Percentiles rank a stretch among this genome's conserved stretches.
These are phyloP conservation scores for Acleris sparsana DNA, from an alignment of 2,888 invertebrate genomes.

Conservation along the genomic window DNA sequence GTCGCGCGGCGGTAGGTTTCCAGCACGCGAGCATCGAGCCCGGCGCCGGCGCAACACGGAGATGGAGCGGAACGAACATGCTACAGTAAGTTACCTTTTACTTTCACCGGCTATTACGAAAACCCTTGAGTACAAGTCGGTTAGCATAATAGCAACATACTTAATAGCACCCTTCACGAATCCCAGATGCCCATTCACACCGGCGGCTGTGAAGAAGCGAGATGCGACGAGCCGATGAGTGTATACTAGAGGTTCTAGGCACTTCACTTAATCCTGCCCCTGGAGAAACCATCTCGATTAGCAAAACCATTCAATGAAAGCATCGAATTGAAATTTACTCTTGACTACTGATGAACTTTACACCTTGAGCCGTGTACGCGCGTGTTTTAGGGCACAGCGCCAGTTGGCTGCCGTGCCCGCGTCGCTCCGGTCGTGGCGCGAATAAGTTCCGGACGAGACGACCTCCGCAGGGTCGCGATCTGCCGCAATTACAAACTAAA, in stretches of 20 bases:
- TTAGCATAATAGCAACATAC: too few species aligned
- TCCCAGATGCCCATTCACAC: too few species aligned
- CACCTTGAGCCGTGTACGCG: conserved; percentile 62
- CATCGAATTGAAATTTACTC: neutral
- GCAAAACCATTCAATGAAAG: too few species aligned
- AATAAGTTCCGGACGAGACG: conserved; percentile 52
- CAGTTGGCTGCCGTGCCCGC: conserved; percentile 75
- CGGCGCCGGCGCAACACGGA: conserved; percentile 47
- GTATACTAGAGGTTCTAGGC: too few species aligned
- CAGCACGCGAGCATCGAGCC: conserved; percentile 39
- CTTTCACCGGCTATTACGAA: conserved; percentile 27
- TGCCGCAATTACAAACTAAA: conserved; percentile 7
- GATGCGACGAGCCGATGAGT: too few species aligned
- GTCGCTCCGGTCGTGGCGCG: conserved; percentile 53
- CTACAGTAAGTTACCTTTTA: conserved; percentile 54
- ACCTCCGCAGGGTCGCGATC: conserved; percentile 59
- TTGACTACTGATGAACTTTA: conserved; percentile 69
- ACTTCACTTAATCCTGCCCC: too few species aligned
- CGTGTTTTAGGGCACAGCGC: conserved; percentile 72
- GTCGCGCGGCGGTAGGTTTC: conserved; percentile 28
- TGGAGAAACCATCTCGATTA: too few species aligned
- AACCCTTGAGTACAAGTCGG: too few species aligned
- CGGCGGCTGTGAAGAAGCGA: too few species aligned
- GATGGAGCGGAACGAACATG: conserved; percentile 47
- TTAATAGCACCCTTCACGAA: too few species aligned